Conservation (phyloP, 92 coral and sea anemone genomes). For the Palythoa heliodiscus region DNA sequence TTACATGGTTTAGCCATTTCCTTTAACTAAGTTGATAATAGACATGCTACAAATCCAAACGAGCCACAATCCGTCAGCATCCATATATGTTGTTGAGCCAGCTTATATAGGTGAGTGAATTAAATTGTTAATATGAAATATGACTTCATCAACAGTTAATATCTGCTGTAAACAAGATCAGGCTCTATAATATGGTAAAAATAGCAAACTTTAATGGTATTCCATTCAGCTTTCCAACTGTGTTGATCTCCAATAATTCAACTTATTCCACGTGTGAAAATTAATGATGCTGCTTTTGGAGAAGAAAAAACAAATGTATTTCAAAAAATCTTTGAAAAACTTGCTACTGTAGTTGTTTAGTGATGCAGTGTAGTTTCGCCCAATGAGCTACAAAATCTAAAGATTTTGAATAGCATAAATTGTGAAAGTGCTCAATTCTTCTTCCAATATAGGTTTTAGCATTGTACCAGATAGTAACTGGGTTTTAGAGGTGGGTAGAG, state of each 20-base stretch:
- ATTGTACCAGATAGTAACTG: constrained; percentile 79
- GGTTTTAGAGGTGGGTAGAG: constrained; percentile 82
- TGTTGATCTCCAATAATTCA: no score
- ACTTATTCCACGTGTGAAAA: no score
- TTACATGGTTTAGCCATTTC: neutral
- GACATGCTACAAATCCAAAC: constrained; percentile 82
- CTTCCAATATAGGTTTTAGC: constrained; percentile 69
- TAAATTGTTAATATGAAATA: neutral
- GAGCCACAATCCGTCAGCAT: constrained; percentile 85
- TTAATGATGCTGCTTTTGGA: no score
- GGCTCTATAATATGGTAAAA: no score
- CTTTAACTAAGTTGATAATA: constrained; percentile 10
- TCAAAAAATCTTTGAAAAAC: no score
- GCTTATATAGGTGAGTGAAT: constrained; percentile 69
- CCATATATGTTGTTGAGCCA: constrained; percentile 87
- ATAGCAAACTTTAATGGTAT: no score
- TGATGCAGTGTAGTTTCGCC: no score
- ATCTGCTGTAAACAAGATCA: neutral
- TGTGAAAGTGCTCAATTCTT: neutral
- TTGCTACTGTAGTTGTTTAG: no score
- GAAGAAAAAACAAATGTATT: no score
- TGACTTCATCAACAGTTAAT: neutral
- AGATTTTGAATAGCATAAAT: neutral
- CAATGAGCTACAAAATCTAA: no score
- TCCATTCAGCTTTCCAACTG: no score